Evolutionary conservation across 2,113 vertebrate genomes (phyloP).

Genomic region (Mesoclemmys tuberculata): DNA sequence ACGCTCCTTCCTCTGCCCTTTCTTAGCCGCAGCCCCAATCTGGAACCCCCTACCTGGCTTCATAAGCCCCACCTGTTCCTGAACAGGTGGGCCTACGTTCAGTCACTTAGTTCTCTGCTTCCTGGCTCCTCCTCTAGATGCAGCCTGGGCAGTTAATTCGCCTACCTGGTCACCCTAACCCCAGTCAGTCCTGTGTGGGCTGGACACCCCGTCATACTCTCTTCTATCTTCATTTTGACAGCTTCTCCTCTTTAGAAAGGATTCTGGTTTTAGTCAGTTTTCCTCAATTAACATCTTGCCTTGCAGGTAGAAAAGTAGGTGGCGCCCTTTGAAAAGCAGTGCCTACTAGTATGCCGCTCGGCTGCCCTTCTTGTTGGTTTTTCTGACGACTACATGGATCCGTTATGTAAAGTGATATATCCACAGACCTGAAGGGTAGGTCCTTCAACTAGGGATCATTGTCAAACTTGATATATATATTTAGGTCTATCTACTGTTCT

Average conservation of each 20-base stretch:
- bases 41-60: no score
- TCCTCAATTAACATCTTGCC: neutral
- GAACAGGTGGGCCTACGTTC: no score
- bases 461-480: accelerated
- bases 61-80: no score
- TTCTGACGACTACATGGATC: neutral
- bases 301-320: neutral
- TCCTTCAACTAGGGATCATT: neutral
- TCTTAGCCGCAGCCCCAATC: no score
- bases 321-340: neutral
- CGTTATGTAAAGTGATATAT: neutral
- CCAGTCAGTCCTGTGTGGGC: no score
- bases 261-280: accelerated
- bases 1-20: no score
- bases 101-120: no score
- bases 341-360: neutral
- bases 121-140: no score
- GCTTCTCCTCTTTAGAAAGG: neutral
- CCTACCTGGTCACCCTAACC: no score
- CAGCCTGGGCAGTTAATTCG: no score
- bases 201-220: no score
- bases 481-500: neutral
- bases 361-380: neutral
- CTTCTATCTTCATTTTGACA: neutral
- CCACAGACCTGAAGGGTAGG: neutral